phyloP scores from a whole-genome alignment of 2,888 invertebrate genomes.

The Axea sp. region DNA sequence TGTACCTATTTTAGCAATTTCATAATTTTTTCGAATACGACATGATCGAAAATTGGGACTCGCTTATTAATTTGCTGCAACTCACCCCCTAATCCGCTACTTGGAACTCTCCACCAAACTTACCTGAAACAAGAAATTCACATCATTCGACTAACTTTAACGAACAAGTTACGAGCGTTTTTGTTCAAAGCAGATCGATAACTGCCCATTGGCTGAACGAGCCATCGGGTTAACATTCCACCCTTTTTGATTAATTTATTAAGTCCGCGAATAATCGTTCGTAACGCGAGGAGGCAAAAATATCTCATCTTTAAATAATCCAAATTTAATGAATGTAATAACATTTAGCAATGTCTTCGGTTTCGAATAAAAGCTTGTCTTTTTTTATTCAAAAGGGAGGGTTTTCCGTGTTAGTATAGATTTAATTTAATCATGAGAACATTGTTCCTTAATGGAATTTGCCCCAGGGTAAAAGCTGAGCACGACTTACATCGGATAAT shows the following conservation, averaged over 20 bases:
- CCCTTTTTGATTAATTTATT: neutral
- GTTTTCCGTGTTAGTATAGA: slow-evolving; percentile 44
- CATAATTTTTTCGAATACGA: too few species aligned
- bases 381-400: slow-evolving; percentile 35
- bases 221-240: too few species aligned
- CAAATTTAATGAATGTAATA: slow-evolving; percentile 33
- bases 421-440: slow-evolving; percentile 63
- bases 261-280: neutral
- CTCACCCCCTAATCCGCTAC: too few species aligned
- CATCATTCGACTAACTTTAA: neutral
- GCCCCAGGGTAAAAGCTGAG: slow-evolving; percentile 51
- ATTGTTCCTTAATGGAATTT: slow-evolving; percentile 62
- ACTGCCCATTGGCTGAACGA: neutral
- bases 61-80: too few species aligned
- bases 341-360: slow-evolving; percentile 32
- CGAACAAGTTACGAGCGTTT: neutral
- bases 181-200: neutral
- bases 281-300: neutral
- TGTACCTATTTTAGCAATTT: too few species aligned
- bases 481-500: slow-evolving; percentile 60
- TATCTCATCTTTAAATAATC: slow-evolving; percentile 11
- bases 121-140: slow-evolving; percentile 16
- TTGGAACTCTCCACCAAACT: too few species aligned
- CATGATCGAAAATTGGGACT: too few species aligned
- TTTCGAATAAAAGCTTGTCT: slow-evolving; percentile 37